Conservation (phyloP, 2,888 invertebrate species). For the Drosophila anomalata region DNA sequence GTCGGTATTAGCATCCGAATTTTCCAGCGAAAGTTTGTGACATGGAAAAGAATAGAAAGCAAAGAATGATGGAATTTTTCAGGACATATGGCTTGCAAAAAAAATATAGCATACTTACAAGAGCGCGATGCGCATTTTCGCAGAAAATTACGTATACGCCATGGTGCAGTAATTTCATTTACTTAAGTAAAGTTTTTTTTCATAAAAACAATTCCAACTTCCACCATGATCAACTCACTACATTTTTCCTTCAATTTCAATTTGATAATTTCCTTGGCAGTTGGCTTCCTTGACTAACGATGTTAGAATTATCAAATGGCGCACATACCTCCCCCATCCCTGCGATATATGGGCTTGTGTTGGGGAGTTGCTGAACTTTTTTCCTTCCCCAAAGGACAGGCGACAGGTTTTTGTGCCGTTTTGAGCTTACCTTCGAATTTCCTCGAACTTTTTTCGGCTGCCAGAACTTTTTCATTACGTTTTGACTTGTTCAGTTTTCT, state of each 20-base stretch:
- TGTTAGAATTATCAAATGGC: conserved; percentile 33
- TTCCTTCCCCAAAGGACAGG: conserved; percentile 44
- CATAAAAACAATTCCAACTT: not conserved
- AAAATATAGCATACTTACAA: not conserved
- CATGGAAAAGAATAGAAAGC: not conserved
- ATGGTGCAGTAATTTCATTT: not conserved
- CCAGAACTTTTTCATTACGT: conserved; percentile 74
- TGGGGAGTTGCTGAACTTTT: conserved; percentile 40
- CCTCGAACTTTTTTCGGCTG: conserved; percentile 49
- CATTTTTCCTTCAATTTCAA: conserved; percentile 35
- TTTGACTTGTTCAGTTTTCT: conserved; percentile 73
- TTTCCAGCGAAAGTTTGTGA: not conserved
- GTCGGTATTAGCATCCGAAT: not conserved
- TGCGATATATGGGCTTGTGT: conserved; percentile 6
- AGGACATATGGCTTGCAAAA: not conserved
- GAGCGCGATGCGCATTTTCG: not conserved
- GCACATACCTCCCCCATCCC: conserved; percentile 1
- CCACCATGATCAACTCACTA: conserved; percentile 5
- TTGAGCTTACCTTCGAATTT: conserved; percentile 37
- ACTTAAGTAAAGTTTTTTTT: not conserved
- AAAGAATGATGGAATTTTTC: not conserved
- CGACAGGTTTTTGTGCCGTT: conserved; percentile 39
- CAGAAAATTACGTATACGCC: not conserved
- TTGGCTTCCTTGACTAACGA: conserved; percentile 26
- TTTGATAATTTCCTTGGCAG: conserved; percentile 40